phyloP scores from a whole-genome alignment of 2,113 vertebrate species.

The Apaloderma vittatum region DNA sequence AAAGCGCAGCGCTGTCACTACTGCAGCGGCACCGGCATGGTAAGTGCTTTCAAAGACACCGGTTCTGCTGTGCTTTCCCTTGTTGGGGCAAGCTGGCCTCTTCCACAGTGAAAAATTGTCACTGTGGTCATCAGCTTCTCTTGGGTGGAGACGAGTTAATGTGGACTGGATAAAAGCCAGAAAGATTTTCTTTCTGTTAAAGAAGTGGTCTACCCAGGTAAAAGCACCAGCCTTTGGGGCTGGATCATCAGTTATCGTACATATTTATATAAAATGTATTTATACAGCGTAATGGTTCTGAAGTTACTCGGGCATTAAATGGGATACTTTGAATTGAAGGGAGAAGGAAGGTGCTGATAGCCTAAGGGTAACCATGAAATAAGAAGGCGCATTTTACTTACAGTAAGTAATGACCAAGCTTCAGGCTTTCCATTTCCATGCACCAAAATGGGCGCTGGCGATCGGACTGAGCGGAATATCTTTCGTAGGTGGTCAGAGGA shows the following conservation, averaged over 20 bases:
- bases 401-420: neutral
- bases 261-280: neutral
- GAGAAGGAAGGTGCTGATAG: neutral
- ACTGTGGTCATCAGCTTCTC: neutral
- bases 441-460: no score
- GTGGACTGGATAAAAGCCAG: neutral
- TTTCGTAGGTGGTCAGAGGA: neutral
- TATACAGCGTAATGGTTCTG: neutral
- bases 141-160: neutral
- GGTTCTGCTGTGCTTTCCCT: neutral
- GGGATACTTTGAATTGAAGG: neutral
- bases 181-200: neutral
- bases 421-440: neutral
- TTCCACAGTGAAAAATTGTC: neutral
- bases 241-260: neutral
- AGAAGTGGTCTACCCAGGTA: neutral
- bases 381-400: neutral
- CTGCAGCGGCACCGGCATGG: slow-evolving; percentile 95
- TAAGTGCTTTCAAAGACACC: slow-evolving; percentile 57
- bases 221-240: neutral
- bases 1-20: slow-evolving; percentile 90
- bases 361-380: neutral
- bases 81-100: neutral
- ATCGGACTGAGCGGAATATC: neutral
- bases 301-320: neutral